Conservation (phyloP, 2,113 vertebrate genomes). For the Peucedramus taeniatus region DNA sequence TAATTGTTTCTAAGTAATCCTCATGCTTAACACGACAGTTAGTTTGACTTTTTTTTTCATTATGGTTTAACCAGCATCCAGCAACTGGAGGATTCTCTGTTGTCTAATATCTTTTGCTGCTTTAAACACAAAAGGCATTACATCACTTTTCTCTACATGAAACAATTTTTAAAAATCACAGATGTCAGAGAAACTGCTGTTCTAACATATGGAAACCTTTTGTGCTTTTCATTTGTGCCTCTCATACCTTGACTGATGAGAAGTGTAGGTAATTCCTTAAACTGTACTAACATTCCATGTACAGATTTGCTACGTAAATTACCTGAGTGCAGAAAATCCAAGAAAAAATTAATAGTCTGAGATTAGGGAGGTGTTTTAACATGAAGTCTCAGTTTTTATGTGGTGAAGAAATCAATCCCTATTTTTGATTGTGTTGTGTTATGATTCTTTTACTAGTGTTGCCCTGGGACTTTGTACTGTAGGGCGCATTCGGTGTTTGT, state of each 20-base stretch:
- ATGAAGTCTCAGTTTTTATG: not conserved
- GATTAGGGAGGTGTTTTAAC: not conserved
- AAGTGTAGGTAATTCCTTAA: not conserved
- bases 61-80: not conserved
- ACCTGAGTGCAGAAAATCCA: not conserved
- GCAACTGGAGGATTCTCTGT: not conserved
- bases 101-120: not conserved
- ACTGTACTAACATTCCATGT: not conserved
- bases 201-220: not conserved
- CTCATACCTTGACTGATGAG: not conserved
- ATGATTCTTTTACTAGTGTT: not conserved
- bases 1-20: not conserved
- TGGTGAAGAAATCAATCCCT: not conserved
- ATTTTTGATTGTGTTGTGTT: not conserved
- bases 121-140: not conserved
- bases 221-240: not conserved
- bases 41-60: not conserved
- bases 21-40: not conserved
- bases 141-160: not conserved
- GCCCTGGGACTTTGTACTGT: not conserved
- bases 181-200: not conserved
- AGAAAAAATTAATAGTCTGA: not conserved
- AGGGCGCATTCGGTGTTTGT: not conserved
- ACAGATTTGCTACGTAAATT: not conserved
- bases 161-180: not conserved